These are phyloP conservation scores for Coregonus sp. DNA, from an alignment of 2,797 vertebrate genomes.

Conservation along the genomic window DNA sequence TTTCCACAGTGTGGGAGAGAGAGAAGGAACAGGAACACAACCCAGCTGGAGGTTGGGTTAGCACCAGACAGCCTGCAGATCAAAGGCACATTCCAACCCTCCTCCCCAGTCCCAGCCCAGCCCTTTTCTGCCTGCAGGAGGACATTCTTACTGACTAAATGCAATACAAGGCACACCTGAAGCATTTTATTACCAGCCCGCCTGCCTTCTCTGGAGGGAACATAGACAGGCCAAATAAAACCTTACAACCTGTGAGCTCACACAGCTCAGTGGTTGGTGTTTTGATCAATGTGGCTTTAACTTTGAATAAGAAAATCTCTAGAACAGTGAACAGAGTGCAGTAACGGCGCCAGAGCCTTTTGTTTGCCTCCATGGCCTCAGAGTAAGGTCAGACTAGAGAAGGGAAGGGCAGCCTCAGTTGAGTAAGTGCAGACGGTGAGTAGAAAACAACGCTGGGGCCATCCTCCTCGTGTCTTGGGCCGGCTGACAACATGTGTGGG, in stretches of 20 bases:
- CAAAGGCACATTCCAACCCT: slow-evolving; percentile 36
- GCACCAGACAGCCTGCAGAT: slow-evolving; percentile 32
- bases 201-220: slow-evolving; percentile 23
- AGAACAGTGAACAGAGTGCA: neutral
- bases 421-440: slow-evolving; percentile 51
- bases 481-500: slow-evolving; percentile 52
- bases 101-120: slow-evolving; percentile 11
- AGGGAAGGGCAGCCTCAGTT: slow-evolving; percentile 36
- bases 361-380: slow-evolving; percentile 8
- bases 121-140: slow-evolving; percentile 43
- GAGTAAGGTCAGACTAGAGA: neutral
- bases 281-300: neutral
- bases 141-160: slow-evolving; percentile 55
- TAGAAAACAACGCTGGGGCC: slow-evolving; percentile 58
- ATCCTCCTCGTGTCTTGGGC: slow-evolving; percentile 51
- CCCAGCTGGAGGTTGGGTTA: neutral
- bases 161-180: slow-evolving; percentile 55
- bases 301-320: neutral
- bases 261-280: neutral
- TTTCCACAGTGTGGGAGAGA: slow-evolving; percentile 10
- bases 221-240: slow-evolving; percentile 25
- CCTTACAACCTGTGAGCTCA: slow-evolving; percentile 38
- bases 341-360: neutral
- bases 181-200: slow-evolving; percentile 46
- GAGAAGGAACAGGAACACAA: slow-evolving; percentile 6